Evolutionary conservation across 2,888 invertebrate species (phyloP).

Genomic region (Athalia rosae): DNA sequence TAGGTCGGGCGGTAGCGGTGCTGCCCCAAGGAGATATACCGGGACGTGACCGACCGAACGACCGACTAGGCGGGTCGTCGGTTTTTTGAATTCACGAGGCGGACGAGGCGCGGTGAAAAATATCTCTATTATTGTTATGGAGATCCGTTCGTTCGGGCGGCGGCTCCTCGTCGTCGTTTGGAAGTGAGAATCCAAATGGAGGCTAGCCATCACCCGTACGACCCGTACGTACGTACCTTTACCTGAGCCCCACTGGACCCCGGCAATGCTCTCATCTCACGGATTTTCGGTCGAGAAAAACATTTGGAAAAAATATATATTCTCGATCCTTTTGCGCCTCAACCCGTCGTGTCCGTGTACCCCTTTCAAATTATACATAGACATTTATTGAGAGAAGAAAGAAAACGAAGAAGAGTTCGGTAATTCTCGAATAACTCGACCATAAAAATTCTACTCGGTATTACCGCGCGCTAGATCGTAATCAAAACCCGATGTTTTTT

Average conservation of each 20-base stretch:
- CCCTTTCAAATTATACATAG: not conserved
- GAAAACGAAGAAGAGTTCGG: no score
- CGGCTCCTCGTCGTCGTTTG: not conserved
- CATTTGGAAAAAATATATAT: constrained; percentile 7
- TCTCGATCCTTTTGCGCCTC: constrained; percentile 18
- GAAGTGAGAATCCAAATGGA: constrained; percentile 1
- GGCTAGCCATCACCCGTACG: not conserved
- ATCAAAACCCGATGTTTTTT: not conserved
- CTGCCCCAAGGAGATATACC: constrained; percentile 5
- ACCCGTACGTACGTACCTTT: not conserved
- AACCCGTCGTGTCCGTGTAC: not conserved
- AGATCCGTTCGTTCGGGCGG: constrained; percentile 56
- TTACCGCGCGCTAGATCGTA: not conserved
- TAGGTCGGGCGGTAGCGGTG: not conserved
- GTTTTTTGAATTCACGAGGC: constrained; percentile 60
- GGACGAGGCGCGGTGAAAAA: constrained; percentile 55
- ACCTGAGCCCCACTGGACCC: constrained; percentile 30
- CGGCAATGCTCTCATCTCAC: constrained; percentile 6
- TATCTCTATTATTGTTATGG: constrained; percentile 71
- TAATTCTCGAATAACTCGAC: no score
- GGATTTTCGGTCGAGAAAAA: not conserved
- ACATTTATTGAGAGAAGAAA: no score
- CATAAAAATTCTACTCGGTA: no score
- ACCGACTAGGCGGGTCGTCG: constrained; percentile 19
- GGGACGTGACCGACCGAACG: constrained; percentile 25